Evolutionary conservation across 2,888 invertebrate species (phyloP).

Genomic region (Sturmia bella): DNA sequence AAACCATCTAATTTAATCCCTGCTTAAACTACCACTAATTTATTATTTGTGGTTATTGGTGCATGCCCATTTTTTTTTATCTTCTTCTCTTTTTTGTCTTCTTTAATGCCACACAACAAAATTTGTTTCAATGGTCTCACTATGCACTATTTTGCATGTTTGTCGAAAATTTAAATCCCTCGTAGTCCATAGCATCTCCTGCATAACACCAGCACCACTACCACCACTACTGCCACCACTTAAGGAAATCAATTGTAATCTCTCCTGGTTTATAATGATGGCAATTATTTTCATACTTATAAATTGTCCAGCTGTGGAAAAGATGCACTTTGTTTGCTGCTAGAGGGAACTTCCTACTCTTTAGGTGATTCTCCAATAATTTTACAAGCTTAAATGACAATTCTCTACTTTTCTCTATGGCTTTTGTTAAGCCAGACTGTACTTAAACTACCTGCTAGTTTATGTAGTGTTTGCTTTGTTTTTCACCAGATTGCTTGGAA

Average conservation of each 20-base stretch:
- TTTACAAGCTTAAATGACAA: constrained; percentile 47
- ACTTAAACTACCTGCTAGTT: constrained; percentile 43
- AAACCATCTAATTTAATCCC: constrained; percentile 37
- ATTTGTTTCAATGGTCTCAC: not conserved
- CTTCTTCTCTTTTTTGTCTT: not conserved
- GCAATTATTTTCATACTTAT: constrained; percentile 49
- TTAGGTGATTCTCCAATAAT: constrained; percentile 34
- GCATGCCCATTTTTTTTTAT: constrained; percentile 43
- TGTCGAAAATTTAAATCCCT: constrained; percentile 3
- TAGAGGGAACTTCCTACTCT: constrained; percentile 36
- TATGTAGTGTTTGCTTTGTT: constrained; percentile 41
- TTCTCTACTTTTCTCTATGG: not conserved
- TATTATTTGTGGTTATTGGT: constrained; percentile 65
- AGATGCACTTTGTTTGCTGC: constrained; percentile 14
- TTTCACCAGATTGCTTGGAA: constrained; percentile 68
- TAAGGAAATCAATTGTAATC: constrained; percentile 65
- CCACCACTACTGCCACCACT: constrained; percentile 31
- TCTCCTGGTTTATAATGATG: constrained; percentile 56
- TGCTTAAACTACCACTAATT: constrained; percentile 66
- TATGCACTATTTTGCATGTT: constrained; percentile 49
- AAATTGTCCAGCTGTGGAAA: constrained; percentile 34
- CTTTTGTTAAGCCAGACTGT: constrained; percentile 23
- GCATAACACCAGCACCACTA: constrained; percentile 20
- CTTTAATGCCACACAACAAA: constrained; percentile 11
- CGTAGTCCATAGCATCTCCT: constrained; percentile 7